These are phyloP conservation scores for Nomada fabriciana DNA, from an alignment of 2,888 invertebrate species.

Conservation along the genomic window DNA sequence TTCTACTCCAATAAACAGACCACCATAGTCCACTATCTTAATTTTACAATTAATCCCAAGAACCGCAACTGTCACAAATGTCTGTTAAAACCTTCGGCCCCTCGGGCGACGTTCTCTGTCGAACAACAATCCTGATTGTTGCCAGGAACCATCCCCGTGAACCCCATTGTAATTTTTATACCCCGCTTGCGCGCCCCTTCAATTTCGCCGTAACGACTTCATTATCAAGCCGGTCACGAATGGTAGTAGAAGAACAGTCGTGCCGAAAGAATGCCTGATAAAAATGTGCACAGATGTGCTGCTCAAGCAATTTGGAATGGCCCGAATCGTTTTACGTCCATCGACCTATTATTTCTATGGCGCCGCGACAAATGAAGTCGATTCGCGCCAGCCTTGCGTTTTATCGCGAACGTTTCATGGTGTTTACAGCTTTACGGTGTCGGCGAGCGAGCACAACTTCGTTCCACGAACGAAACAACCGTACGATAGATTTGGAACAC, in stretches of 20 bases:
- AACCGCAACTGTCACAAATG: too few species aligned
- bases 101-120: too few species aligned
- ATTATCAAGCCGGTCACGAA: neutral
- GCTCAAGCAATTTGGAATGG: slow-evolving; percentile 15
- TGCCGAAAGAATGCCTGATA: neutral
- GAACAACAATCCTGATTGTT: neutral
- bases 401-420: slow-evolving; percentile 1
- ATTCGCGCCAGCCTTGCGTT: neutral
- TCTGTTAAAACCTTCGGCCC: too few species aligned
- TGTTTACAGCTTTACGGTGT: neutral
- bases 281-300: slow-evolving; percentile 21
- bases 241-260: neutral
- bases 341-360: slow-evolving; percentile 2
- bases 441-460: neutral
- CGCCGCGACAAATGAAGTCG: neutral
- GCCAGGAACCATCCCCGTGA: neutral
- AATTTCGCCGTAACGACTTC: neutral
- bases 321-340: neutral
- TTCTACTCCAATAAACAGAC: too few species aligned
- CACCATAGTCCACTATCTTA: too few species aligned
- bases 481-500: neutral
- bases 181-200: too few species aligned
- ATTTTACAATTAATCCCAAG: too few species aligned
- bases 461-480: neutral
- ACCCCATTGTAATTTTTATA: neutral